phyloP scores from a whole-genome alignment of 1,140 invertebrate species.

The Drosophila pachea region DNA sequence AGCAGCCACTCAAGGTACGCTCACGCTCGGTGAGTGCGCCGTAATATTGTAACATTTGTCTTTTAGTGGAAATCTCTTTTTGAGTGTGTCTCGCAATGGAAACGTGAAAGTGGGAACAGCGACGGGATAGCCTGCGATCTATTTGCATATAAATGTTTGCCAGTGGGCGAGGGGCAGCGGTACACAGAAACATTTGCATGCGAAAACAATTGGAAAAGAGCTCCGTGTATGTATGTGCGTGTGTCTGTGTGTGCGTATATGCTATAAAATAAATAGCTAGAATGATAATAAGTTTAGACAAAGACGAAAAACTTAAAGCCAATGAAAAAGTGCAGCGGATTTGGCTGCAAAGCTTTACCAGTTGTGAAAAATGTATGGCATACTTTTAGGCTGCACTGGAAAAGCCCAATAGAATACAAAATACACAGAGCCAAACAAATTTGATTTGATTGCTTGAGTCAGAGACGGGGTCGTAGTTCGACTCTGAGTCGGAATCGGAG shows the following conservation, averaged over 20 bases:
- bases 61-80: conserved; percentile 76
- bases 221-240: conserved; percentile 29
- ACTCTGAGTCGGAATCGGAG: background rate
- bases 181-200: conserved; percentile 57
- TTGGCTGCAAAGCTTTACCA: conserved; percentile 67
- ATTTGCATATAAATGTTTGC: conserved; percentile 73
- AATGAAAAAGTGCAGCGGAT: conserved; percentile 75
- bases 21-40: conserved; percentile 32
- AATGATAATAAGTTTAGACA: conserved; percentile 75
- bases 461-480: background rate
- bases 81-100: conserved; percentile 60
- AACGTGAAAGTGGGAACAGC: conserved; percentile 4
- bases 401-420: conserved; percentile 18
- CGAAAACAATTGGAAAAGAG: conserved; percentile 59
- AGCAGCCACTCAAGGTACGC: conserved; percentile 70
- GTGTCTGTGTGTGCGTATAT: conserved; percentile 27
- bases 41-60: conserved; percentile 76
- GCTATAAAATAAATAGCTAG: conserved; percentile 75
- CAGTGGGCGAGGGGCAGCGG: conserved; percentile 28
- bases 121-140: conserved; percentile 41
- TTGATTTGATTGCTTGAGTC: conserved; percentile 65
- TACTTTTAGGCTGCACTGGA: conserved; percentile 69
- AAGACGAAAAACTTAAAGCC: conserved; percentile 74
- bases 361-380: conserved; percentile 71
- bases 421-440: conserved; percentile 61